Conservation (phyloP, 2,888 invertebrate species). For the Heliconius aoede region DNA sequence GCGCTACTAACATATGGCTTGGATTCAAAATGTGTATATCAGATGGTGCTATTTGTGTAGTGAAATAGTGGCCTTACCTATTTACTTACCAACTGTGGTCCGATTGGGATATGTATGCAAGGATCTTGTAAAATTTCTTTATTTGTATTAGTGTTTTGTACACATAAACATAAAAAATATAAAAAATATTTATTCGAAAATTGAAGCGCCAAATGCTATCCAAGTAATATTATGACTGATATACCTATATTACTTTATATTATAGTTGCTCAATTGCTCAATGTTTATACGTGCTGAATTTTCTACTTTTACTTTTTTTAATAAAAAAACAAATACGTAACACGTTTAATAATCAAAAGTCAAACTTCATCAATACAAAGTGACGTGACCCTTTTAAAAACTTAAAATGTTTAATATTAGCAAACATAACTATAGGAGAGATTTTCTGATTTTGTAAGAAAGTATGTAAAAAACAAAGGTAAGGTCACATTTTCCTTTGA, state of each 20-base stretch:
- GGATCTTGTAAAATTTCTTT: no score
- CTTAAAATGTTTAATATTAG: background rate
- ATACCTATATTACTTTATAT: no score
- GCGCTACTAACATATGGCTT: background rate
- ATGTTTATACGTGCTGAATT: background rate
- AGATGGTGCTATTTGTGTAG: slow-evolving; percentile 29
- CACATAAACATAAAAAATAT: background rate
- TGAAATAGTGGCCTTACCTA: slow-evolving; percentile 10
- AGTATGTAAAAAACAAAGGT: background rate
- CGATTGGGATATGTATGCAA: background rate
- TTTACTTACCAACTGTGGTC: no score
- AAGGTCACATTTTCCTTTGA: slow-evolving; percentile 21
- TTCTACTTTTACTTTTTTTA: background rate
- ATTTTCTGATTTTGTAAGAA: background rate
- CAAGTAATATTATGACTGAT: background rate
- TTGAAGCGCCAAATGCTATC: no score
- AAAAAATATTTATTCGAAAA: background rate
- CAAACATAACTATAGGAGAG: background rate
- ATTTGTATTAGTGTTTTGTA: background rate
- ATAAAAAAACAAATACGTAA: background rate
- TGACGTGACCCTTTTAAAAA: no score
- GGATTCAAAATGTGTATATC: slow-evolving; percentile 5
- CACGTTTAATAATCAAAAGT: no score
- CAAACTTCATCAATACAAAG: no score
- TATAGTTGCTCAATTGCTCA: background rate